Percentiles rank a stretch among this genome's conserved stretches.
Conservation (phyloP, 2,113 vertebrate genomes). For the Stegastes partitus region DNA sequence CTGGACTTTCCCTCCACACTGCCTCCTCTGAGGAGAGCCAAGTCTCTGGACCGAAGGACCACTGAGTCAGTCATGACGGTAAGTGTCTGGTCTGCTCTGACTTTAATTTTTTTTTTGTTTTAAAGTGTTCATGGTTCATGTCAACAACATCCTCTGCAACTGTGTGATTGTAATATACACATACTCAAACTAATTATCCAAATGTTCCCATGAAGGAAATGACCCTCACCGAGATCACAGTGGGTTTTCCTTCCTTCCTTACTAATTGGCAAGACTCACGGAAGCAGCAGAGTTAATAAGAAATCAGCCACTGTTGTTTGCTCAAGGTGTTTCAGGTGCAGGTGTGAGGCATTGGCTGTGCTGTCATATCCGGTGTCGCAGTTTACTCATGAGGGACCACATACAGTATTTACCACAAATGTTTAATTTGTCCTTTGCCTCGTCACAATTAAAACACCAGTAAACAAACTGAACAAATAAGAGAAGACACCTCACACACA, state of each 20-base stretch:
- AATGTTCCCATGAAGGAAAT: not conserved
- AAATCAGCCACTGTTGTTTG: conserved; percentile 3
- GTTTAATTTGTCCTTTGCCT: too few relatives aligned
- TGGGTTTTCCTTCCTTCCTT: not conserved
- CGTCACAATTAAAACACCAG: too few relatives aligned
- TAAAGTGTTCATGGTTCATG: not conserved
- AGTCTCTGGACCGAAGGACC: conserved; percentile 88
- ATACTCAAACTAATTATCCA: not conserved
- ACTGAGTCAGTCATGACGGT: conserved; percentile 90
- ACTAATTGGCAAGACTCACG: not conserved
- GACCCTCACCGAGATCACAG: not conserved
- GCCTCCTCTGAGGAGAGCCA: conserved; percentile 86
- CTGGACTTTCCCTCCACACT: conserved; percentile 82
- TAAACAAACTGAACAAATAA: too few relatives aligned
- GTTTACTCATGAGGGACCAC: not conserved
- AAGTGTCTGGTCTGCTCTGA: conserved; percentile 49
- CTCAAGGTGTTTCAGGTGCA: not conserved
- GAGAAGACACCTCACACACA: too few relatives aligned
- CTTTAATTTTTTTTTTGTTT: too few relatives aligned
- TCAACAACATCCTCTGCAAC: not conserved
- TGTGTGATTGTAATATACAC: not conserved
- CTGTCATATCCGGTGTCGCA: not conserved
- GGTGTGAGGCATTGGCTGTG: not conserved
- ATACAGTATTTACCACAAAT: too few relatives aligned
- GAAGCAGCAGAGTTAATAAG: too few relatives aligned